Evolutionary conservation across 2,113 vertebrate species (phyloP), one percentile per base, ranked within the genome.

Genomic region (Hydropotes inermis): DNA sequence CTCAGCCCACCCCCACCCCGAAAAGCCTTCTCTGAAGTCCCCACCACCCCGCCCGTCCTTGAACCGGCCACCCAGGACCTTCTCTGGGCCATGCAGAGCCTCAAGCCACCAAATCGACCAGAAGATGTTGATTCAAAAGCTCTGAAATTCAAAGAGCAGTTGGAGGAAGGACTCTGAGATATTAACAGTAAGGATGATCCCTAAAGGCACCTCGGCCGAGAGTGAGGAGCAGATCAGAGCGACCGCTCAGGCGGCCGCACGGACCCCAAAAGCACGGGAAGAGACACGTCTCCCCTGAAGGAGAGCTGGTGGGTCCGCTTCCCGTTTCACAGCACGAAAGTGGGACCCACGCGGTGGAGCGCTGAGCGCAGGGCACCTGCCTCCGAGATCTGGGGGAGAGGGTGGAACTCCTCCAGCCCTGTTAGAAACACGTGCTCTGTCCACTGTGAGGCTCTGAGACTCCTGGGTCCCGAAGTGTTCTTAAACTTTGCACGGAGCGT

Each of bases 331-430:
- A 43, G 70, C 12, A 43, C 27, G 23, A n/a, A 23, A 28, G 5
- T 21, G 36, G 83, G 25, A 5, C 52, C 64, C 57, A 25, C 45
- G 12, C 21, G 43, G 23, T 0, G 14, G 30, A 7, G 3, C 0
- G 7, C 19, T 0, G 3, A 3, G 0, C 36, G 2, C 43, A 25
- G 55, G 30, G 11, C 28, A 7, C 33, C 43, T 15, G 16, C 0
- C 3, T 30, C 58, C 7, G 21, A 4, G 36, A 30, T 7, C 47
- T 64, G 52, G 47, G 19, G 47, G 25, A 0, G 1, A 14, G 6
- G 47, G 9, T 0, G 39, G 25, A 14, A 43, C 15, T 7, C 45
- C 19, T 39, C 23, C 57, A 55, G 61, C 30, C 15, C 60, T 21
- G 10, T 30, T 4, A 21, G 7, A 23, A 54, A 47, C 50, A 76